Percentiles rank a stretch among this genome's conserved stretches.
Conservation (phyloP, 2,797 vertebrate species). For the Micromesistius poutassou region DNA sequence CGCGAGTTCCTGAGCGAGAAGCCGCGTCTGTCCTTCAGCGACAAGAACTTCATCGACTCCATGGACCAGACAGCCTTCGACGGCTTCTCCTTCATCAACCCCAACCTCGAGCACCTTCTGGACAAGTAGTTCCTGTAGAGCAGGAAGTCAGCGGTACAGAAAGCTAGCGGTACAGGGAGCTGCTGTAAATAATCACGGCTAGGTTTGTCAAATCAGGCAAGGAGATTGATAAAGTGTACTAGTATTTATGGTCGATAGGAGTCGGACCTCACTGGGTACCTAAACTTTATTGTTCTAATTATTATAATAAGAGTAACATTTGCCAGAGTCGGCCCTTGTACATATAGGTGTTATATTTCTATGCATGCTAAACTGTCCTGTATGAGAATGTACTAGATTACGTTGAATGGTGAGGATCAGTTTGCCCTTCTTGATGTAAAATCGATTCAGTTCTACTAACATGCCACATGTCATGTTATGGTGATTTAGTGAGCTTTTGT, state of each 20-base stretch:
- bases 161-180: background rate
- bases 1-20: constrained; percentile 96
- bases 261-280: constrained; percentile 40
- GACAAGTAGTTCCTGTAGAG: constrained; percentile 66
- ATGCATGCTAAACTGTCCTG: constrained; percentile 61
- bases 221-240: background rate
- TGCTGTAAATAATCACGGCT: background rate
- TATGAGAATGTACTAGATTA: constrained; percentile 45
- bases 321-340: constrained; percentile 41
- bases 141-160: background rate
- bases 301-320: constrained; percentile 32
- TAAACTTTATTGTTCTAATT: constrained; percentile 37
- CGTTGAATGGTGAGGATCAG: background rate
- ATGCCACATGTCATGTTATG: background rate
- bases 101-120: constrained; percentile 85
- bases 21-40: constrained; percentile 87
- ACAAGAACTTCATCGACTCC: constrained; percentile 97
- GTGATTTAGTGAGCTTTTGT: background rate
- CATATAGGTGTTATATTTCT: constrained; percentile 53
- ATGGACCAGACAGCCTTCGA: constrained; percentile 93
- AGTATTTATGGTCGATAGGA: constrained; percentile 46
- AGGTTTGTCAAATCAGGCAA: background rate
- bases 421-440: constrained; percentile 16
- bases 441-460: background rate
- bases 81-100: constrained; percentile 95